Conservation (phyloP, 2,888 invertebrate species). For the Sthenelais limicola region DNA sequence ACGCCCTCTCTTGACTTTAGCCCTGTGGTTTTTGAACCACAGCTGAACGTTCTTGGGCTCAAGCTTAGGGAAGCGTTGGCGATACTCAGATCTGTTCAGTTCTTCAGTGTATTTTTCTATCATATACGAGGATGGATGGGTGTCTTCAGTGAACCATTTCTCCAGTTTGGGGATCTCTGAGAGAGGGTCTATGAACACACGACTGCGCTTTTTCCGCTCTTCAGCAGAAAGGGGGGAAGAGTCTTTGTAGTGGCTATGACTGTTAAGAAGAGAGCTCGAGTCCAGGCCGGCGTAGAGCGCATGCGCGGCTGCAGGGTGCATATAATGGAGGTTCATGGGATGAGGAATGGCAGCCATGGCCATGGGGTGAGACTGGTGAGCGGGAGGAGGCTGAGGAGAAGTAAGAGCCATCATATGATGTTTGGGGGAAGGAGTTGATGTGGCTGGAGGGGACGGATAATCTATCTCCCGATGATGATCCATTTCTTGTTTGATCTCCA, state of each 20-base stretch:
- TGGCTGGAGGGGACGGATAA: constrained; percentile 4
- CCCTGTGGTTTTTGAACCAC: constrained; percentile 99
- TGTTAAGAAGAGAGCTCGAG: constrained; percentile 17
- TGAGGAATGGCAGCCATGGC: constrained; percentile 54
- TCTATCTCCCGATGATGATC: constrained; percentile 32
- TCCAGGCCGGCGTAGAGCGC: constrained; percentile 37
- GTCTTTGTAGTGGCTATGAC: constrained; percentile 39
- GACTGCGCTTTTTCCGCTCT: constrained; percentile 92
- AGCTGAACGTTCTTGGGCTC: constrained; percentile 99
- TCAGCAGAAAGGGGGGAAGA: constrained; percentile 73
- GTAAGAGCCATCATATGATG: constrained; percentile 16
- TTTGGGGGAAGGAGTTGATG: constrained; percentile 18
- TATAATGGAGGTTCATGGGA: constrained; percentile 53
- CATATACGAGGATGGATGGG: constrained; percentile 97
- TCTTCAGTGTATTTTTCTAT: constrained; percentile 98
- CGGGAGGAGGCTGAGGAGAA: constrained; percentile 39
- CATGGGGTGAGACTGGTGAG: constrained; percentile 43
- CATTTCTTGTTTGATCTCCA: constrained; percentile 33
- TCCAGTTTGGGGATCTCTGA: constrained; percentile 85
- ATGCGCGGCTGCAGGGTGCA: constrained; percentile 45
- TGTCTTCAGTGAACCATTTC: constrained; percentile 96
- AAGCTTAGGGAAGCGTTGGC: constrained; percentile 98
- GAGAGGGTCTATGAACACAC: constrained; percentile 99
- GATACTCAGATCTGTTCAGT: constrained; percentile 95
- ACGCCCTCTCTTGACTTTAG: constrained; percentile 91